Evolutionary conservation across 2,113 vertebrate species (phyloP).

Genomic region (Callospermophilus lateralis): DNA sequence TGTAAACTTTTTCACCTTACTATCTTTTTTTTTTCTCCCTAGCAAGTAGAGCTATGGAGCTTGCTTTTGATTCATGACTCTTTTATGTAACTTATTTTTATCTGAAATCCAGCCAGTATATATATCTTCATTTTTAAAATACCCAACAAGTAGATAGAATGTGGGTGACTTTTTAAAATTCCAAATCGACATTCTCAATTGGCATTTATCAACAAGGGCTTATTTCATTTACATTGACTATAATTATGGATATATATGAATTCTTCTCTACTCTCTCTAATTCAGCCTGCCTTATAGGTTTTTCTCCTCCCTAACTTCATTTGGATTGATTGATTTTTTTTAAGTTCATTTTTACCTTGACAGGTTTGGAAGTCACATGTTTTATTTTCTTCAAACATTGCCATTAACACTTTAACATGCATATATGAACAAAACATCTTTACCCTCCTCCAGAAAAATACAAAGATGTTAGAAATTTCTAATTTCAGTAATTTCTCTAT

Average conservation of each 20-base stretch:
- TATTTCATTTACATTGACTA: background rate
- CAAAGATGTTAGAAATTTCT: background rate
- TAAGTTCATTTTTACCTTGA: background rate
- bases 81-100: background rate
- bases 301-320: background rate
- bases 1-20: background rate
- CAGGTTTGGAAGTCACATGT: background rate
- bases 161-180: background rate
- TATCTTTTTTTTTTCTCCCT: background rate
- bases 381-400: slow-evolving; percentile 32
- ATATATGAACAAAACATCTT: background rate
- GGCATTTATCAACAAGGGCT: background rate
- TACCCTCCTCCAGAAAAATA: background rate
- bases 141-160: background rate
- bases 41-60: background rate
- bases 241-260: background rate
- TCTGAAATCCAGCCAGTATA: background rate
- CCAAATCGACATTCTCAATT: background rate
- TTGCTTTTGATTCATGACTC: background rate
- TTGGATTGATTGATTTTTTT: background rate
- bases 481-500: background rate
- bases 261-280: background rate
- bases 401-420: background rate
- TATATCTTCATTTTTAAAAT: background rate
- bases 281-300: background rate